Conservation (phyloP, 2,888 invertebrate genomes). For the Dioctria linearis region DNA sequence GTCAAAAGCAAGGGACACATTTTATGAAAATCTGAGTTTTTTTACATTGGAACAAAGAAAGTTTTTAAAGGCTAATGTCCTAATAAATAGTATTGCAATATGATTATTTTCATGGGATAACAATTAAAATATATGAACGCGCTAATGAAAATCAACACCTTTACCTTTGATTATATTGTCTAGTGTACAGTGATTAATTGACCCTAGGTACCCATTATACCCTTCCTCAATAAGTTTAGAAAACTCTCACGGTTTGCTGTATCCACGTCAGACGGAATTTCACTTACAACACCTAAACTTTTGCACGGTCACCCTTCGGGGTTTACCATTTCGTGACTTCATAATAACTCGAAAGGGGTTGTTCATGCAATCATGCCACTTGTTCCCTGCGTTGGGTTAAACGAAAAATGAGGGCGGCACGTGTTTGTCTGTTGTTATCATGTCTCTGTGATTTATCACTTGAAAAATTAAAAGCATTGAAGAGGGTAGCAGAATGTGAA, state of each 20-base stretch:
- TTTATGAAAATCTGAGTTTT: no score
- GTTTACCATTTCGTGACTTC: constrained; percentile 49
- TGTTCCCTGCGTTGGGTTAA: constrained; percentile 50
- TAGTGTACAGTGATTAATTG: background rate
- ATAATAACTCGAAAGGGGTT: constrained; percentile 41
- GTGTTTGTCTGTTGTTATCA: constrained; percentile 63
- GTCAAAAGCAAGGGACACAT: background rate
- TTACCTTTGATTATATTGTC: no score
- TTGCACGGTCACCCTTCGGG: constrained; percentile 35
- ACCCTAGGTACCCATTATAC: background rate
- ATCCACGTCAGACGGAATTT: constrained; percentile 15
- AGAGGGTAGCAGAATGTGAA: constrained; percentile 41
- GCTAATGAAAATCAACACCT: no score
- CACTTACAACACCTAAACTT: constrained; percentile 23
- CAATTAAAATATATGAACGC: no score
- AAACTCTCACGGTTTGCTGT: constrained; percentile 43
- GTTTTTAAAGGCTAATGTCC: no score
- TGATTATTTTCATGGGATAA: no score
- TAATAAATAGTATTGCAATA: no score
- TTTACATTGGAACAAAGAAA: no score
- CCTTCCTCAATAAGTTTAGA: background rate
- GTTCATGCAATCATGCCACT: constrained; percentile 48
- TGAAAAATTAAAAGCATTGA: constrained; percentile 53
- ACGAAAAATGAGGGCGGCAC: constrained; percentile 61
- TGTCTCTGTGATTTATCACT: constrained; percentile 63